Evolutionary conservation across 1,140 invertebrate genomes (phyloP).

Genomic region (Lutraria rhynchaena): DNA sequence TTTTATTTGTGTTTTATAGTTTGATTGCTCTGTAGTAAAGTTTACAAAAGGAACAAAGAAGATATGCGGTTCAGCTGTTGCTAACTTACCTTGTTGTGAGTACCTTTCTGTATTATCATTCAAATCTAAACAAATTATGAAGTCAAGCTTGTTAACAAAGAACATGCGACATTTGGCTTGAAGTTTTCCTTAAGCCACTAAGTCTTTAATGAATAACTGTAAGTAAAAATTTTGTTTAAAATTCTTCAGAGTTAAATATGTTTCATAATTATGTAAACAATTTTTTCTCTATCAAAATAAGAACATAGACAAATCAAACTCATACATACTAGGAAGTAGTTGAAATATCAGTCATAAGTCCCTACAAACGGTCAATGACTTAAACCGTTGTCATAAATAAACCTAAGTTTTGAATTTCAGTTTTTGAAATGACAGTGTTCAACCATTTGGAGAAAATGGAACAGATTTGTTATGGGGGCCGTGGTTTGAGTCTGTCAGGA

Average conservation of each 20-base stretch:
- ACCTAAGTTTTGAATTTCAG: conserved; percentile 31
- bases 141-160: too few species aligned
- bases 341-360: neutral
- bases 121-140: too few species aligned
- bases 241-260: too few species aligned
- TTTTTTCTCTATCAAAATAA: neutral
- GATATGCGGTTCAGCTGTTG: conserved; percentile 11
- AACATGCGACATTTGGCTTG: too few species aligned
- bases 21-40: too few species aligned
- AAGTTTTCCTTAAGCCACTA: too few species aligned
- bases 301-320: neutral
- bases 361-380: neutral
- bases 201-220: too few species aligned
- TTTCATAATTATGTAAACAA: too few species aligned
- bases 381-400: too few species aligned
- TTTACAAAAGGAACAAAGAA: neutral
- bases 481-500: conserved; percentile 32
- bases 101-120: too few species aligned
- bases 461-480: conserved; percentile 29
- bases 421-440: conserved; percentile 45
- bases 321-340: neutral
- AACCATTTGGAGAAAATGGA: conserved; percentile 31
- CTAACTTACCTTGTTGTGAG: conserved; percentile 18
- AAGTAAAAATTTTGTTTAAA: too few species aligned
- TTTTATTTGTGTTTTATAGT: too few species aligned